These are phyloP conservation scores for Platyrinchus mystaceus DNA, from an alignment of 2,797 vertebrate genomes.

Conservation along the genomic window DNA sequence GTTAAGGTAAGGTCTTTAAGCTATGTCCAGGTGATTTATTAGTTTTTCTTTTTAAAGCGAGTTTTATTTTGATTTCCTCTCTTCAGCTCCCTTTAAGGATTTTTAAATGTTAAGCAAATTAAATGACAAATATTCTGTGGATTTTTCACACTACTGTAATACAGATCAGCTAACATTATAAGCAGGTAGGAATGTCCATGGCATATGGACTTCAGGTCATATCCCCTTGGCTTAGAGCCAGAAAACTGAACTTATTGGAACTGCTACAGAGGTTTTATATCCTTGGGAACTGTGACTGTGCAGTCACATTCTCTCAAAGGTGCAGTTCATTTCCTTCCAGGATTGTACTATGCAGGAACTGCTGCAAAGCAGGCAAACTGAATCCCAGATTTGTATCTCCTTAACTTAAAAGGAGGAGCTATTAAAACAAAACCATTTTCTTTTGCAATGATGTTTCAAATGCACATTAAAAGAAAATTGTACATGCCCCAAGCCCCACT, in stretches of 20 bases:
- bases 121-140: neutral
- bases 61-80: neutral
- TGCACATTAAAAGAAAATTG: conserved; percentile 30
- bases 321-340: neutral
- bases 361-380: neutral
- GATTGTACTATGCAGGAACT: neutral
- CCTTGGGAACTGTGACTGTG: neutral
- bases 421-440: neutral
- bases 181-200: neutral
- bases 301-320: neutral
- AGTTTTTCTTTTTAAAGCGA: neutral
- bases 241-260: neutral
- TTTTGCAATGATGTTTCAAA: conserved; percentile 7
- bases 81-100: neutral
- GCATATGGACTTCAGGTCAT: neutral
- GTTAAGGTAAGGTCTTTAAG: neutral
- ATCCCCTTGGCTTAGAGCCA: neutral
- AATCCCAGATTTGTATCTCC: neutral
- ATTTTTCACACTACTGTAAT: neutral
- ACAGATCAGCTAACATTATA: neutral
- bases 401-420: neutral
- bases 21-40: neutral
- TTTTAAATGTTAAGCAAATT: neutral
- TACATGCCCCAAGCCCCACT: conserved; percentile 23
- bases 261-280: neutral